phyloP scores from a whole-genome alignment of 2,113 vertebrate species.

The Gopherus evgoodei region DNA sequence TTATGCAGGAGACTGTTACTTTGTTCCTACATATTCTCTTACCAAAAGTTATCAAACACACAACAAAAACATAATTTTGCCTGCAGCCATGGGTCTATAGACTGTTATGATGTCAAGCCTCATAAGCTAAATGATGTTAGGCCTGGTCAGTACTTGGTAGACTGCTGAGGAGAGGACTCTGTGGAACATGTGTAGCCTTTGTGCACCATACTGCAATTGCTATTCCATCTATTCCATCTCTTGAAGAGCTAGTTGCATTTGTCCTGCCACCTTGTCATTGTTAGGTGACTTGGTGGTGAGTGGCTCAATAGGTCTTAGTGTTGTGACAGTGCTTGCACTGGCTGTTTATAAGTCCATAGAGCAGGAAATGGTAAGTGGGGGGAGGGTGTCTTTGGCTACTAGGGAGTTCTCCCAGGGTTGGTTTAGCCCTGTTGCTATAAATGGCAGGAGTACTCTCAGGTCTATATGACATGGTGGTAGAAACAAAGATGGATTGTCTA shows the following conservation, averaged over 20 bases:
- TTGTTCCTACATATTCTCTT: too few species aligned
- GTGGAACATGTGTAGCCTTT: not conserved
- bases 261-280: not conserved
- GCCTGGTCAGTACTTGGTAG: not conserved
- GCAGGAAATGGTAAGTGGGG: not conserved
- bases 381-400: not conserved
- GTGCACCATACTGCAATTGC: not conserved
- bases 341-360: not conserved
- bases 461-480: not conserved
- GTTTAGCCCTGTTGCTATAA: not conserved
- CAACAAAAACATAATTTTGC: too few species aligned
- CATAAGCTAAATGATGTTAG: not conserved
- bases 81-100: too few species aligned
- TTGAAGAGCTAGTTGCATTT: not conserved
- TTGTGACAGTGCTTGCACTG: not conserved
- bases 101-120: not conserved
- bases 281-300: slow-evolving; percentile 9
- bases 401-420: not conserved
- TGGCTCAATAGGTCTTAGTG: not conserved
- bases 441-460: not conserved
- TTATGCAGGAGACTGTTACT: not conserved
- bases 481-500: not conserved
- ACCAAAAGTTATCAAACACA: not conserved
- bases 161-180: not conserved
- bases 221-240: not conserved